Base-by-base conservation (phyloP, 2,888 invertebrate species). In the Arrhopalites spinosus region DNA sequence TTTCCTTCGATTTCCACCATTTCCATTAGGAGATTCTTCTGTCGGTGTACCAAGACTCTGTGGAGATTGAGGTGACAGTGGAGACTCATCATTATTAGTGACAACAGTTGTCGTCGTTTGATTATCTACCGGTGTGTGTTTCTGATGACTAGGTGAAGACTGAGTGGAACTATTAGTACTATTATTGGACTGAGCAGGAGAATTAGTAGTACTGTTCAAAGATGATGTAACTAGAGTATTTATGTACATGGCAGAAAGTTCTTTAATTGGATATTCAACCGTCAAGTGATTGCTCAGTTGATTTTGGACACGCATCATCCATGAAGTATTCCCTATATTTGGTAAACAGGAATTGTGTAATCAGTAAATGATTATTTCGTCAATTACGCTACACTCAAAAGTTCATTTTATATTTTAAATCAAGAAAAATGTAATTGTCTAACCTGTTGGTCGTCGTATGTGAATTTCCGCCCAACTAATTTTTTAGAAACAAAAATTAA, bases 401-500 rank as follows among this genome's bases (percentile, higher is more conserved):
- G n/a, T n/a, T n/a, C n/a, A n/a, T n/a, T n/a, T n/a, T n/a, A n/a
- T n/a, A n/a, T n/a, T n/a, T n/a, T 36, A 36, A 11, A 36, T 11
- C 11, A 7, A 36, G 36, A 36, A 36, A 36, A 36, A 7, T 36
- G 36, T 36, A n/a, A n/a, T 36, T 36, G 11, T 7, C 36, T 3
- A 36, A 36, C 36, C 89, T 77, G 96, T 94, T 70, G 96, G 94
- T 79, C 95, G 89, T 81, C 96, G 90, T 82, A 98, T 91, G 85
- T 91, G 90, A 74, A 94, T 89, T 85, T 97, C 96, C 0, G 96
- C 96, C 97, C 97, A n/a, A n/a, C n/a, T n/a, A n/a, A n/a, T n/a
- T n/a, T n/a, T n/a, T n/a, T n/a, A n/a, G n/a, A n/a, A n/a, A n/a
- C n/a, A n/a, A n/a, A n/a, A n/a, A n/a, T n/a, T n/a, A n/a, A n/a